phyloP scores from a whole-genome alignment of 2,888 invertebrate species.

The Plagiodera versicolora region DNA sequence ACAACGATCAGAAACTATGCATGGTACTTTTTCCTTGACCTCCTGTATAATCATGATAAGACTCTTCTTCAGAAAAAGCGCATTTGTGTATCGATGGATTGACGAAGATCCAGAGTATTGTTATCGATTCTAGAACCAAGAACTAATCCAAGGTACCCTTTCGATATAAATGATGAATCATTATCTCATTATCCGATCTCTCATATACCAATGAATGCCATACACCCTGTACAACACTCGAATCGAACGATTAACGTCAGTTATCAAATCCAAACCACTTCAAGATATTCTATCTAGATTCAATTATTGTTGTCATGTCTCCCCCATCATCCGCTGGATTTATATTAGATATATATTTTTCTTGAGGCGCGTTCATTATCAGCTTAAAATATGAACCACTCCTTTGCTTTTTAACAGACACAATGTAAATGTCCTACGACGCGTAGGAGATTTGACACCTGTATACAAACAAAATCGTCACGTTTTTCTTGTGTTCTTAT shows the following conservation, averaged over 20 bases:
- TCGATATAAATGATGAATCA: too few relatives aligned
- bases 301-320: not conserved
- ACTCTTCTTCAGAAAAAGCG: too few relatives aligned
- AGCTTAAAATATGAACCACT: slow-evolving; percentile 14
- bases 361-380: slow-evolving; percentile 19
- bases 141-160: too few relatives aligned
- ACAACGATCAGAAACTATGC: too few relatives aligned
- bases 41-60: too few relatives aligned
- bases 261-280: not conserved
- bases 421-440: slow-evolving; percentile 11
- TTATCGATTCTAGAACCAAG: too few relatives aligned
- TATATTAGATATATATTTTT: not conserved
- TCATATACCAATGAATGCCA: too few relatives aligned
- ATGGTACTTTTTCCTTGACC: too few relatives aligned
- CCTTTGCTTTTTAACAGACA: slow-evolving; percentile 19
- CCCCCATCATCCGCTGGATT: not conserved
- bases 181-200: too few relatives aligned
- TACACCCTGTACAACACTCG: too few relatives aligned
- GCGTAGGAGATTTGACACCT: slow-evolving; percentile 26
- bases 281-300: not conserved
- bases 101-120: too few relatives aligned
- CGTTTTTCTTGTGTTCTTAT: slow-evolving; percentile 14
- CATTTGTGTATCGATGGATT: too few relatives aligned
- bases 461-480: slow-evolving; percentile 25
- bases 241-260: not conserved